Evolutionary conservation across 53 echinoderm and acorn worm species (phyloP).

Genomic region (Zoroaster sp.): DNA sequence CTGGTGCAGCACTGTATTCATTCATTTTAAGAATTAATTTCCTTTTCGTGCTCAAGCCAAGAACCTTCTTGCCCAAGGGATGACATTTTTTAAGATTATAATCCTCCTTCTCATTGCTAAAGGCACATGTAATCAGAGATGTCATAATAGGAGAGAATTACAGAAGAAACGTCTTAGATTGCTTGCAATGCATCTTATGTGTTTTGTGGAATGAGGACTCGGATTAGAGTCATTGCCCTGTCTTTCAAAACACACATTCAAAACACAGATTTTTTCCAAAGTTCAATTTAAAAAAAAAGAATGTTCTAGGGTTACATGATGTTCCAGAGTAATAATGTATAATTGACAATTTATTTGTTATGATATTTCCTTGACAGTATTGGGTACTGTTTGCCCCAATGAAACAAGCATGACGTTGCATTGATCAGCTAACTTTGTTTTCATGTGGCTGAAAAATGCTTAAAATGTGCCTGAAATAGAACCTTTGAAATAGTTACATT

Average conservation of each 20-base stretch:
- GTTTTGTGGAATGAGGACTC: not conserved
- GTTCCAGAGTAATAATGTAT: too few relatives aligned
- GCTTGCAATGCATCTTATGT: not conserved
- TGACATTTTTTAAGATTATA: not conserved
- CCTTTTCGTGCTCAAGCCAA: not conserved
- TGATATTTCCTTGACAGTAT: too few relatives aligned
- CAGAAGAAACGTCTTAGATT: not conserved
- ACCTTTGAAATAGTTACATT: too few relatives aligned
- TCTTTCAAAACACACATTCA: not conserved
- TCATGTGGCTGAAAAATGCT: too few relatives aligned
- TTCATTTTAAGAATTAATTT: not conserved
- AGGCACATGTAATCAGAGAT: not conserved
- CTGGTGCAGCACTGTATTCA: not conserved
- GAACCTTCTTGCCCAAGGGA: not conserved
- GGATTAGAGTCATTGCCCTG: not conserved
- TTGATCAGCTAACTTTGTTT: too few relatives aligned
- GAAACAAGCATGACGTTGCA: too few relatives aligned
- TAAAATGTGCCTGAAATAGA: too few relatives aligned
- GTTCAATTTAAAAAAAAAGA: too few relatives aligned
- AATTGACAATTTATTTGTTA: too few relatives aligned
- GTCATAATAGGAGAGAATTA: not conserved
- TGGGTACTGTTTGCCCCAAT: too few relatives aligned
- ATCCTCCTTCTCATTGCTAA: not conserved
- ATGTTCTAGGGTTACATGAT: too few relatives aligned
- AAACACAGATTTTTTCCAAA: too few relatives aligned